Conservation (phyloP, 2,797 vertebrate genomes). For the Gambusia yucatana region DNA sequence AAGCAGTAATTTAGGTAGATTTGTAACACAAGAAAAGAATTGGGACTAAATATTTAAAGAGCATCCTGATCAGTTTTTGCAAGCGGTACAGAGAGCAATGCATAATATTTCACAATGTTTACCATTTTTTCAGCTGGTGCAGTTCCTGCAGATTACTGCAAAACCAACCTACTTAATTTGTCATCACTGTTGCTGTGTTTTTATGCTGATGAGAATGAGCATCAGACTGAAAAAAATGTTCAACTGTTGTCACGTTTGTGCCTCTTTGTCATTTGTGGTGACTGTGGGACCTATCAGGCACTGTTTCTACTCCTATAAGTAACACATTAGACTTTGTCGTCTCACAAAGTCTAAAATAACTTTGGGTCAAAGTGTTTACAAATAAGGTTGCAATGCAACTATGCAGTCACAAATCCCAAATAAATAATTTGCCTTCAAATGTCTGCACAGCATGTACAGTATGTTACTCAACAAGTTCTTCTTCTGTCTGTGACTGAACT, state of each 20-base stretch:
- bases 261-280: not conserved
- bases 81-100: too few relatives aligned
- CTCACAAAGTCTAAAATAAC: not conserved
- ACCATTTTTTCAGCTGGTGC: not conserved
- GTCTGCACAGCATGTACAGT: constrained; percentile 17
- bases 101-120: not conserved
- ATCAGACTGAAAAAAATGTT: not conserved
- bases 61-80: too few relatives aligned
- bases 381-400: not conserved
- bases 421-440: constrained; percentile 15
- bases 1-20: not conserved
- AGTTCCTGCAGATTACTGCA: not conserved
- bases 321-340: not conserved
- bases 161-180: not conserved
- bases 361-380: not conserved
- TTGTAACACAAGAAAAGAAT: not conserved
- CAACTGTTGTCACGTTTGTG: not conserved
- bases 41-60: not conserved
- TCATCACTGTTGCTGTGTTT: not conserved
- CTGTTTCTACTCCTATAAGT: not conserved
- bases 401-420: not conserved
- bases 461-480: constrained; percentile 30
- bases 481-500: constrained; percentile 43
- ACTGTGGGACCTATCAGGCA: not conserved
- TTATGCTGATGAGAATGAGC: not conserved